A percentile compares a stretch with the other conserved stretches of the same genome.
Conservation (phyloP, 2,888 invertebrate genomes). For the Leucophora obtusa region DNA sequence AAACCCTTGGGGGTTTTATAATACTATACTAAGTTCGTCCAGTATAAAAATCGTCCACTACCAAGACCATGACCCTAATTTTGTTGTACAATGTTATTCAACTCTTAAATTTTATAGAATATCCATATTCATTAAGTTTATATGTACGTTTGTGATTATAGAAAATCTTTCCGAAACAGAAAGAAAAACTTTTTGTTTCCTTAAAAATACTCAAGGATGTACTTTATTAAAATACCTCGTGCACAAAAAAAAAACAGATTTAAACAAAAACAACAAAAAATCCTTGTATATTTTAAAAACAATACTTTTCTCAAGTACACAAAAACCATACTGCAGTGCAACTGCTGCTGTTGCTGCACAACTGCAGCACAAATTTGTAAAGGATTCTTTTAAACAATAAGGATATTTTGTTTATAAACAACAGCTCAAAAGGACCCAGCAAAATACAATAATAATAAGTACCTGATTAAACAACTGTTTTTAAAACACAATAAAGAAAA, state of each 20-base stretch:
- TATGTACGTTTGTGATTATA: neutral
- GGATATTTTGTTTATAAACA: neutral
- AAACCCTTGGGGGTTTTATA: no score
- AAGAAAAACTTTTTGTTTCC: slow-evolving; percentile 28
- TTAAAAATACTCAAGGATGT: slow-evolving; percentile 47
- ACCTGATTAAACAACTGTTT: slow-evolving; percentile 44
- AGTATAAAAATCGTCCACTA: no score
- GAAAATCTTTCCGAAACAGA: neutral
- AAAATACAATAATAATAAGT: slow-evolving; percentile 15
- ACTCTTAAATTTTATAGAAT: no score
- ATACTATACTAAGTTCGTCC: no score
- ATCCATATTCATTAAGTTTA: neutral
- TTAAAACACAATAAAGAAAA: slow-evolving; percentile 38
- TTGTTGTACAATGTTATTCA: no score
- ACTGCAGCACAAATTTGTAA: slow-evolving; percentile 38
- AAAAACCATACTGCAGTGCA: slow-evolving; percentile 16
- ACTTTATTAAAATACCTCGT: slow-evolving; percentile 41
- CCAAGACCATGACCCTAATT: no score
- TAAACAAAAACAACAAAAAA: neutral
- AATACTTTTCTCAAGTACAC: slow-evolving; percentile 22
- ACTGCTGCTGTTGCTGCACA: slow-evolving; percentile 12
- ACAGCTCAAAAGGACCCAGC: neutral
- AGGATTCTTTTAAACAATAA: slow-evolving; percentile 32
- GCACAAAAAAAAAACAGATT: slow-evolving; percentile 9
- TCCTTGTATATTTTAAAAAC: slow-evolving; percentile 41